These are phyloP conservation scores for Trachurus trachurus DNA, from an alignment of 2,797 vertebrate genomes.

Conservation along the genomic window DNA sequence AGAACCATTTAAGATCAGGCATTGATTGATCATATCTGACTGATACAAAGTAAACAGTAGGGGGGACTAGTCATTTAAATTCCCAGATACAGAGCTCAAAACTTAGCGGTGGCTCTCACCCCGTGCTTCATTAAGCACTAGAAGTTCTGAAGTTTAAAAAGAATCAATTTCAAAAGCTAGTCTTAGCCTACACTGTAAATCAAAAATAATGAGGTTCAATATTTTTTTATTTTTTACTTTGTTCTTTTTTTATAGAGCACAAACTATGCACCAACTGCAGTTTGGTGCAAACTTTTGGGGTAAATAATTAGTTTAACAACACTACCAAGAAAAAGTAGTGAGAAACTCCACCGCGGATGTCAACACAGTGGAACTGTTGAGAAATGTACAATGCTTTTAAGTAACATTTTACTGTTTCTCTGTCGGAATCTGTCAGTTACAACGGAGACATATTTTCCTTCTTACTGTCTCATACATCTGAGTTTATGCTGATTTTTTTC, in stretches of 20 bases:
- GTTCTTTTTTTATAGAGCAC: neutral
- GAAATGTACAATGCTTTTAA: constrained; percentile 18
- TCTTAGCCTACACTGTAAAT: neutral
- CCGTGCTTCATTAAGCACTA: neutral
- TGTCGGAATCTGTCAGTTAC: neutral
- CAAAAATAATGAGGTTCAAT: constrained; percentile 13
- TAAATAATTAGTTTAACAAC: neutral
- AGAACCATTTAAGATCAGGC: neutral
- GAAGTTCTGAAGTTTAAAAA: constrained; percentile 2
- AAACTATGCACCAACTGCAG: neutral
- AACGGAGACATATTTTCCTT: neutral
- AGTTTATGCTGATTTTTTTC: neutral
- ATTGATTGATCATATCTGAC: neutral
- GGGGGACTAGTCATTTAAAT: constrained; percentile 6
- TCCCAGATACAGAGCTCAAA: neutral
- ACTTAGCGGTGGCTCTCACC: neutral
- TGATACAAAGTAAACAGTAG: constrained; percentile 7
- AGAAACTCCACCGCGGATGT: neutral
- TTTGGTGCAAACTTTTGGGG: neutral
- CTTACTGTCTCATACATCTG: neutral
- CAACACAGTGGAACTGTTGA: constrained; percentile 2
- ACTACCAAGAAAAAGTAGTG: constrained; percentile 8
- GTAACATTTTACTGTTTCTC: constrained; percentile 5
- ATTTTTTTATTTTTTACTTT: neutral
- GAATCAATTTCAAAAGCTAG: constrained; percentile 10